Evolutionary conservation across 2,797 vertebrate species (phyloP).

Genomic region (Euthynnus affinis): DNA sequence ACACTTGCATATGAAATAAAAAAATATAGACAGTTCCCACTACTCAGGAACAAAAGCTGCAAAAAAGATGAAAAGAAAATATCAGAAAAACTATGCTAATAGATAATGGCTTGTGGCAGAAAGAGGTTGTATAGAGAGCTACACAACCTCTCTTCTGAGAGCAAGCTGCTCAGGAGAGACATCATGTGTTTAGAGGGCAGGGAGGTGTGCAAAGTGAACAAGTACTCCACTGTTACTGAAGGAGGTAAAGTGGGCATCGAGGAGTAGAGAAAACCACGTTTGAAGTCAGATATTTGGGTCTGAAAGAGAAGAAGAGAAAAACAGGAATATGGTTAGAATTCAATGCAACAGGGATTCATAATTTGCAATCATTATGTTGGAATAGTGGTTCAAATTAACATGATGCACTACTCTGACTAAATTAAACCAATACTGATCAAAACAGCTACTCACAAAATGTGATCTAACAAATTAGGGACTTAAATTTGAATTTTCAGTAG

Average conservation of each 20-base stretch:
- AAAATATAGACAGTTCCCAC: slow-evolving; percentile 30
- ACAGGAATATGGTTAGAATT: slow-evolving; percentile 12
- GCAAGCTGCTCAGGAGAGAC: slow-evolving; percentile 30
- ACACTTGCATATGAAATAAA: slow-evolving; percentile 50
- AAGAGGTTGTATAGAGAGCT: slow-evolving; percentile 16
- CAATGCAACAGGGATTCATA: slow-evolving; percentile 26
- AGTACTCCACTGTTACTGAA: slow-evolving; percentile 33
- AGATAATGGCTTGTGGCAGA: slow-evolving; percentile 23
- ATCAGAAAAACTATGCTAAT: slow-evolving; percentile 30
- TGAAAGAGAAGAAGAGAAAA: slow-evolving; percentile 6
- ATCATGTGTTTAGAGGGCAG: slow-evolving; percentile 46
- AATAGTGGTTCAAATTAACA: slow-evolving; percentile 49
- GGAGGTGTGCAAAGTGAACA: slow-evolving; percentile 56
- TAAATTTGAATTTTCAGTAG: slow-evolving; percentile 3
- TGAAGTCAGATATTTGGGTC: slow-evolving; percentile 35
- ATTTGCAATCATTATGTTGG: slow-evolving; percentile 39
- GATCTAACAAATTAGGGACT: slow-evolving; percentile 26
- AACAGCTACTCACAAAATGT: slow-evolving; percentile 32
- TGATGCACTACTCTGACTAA: slow-evolving; percentile 14
- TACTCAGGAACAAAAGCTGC: slow-evolving; percentile 12
- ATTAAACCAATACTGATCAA: slow-evolving; percentile 41
- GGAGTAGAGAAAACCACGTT: slow-evolving; percentile 43
- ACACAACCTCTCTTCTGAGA: not conserved
- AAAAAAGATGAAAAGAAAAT: slow-evolving; percentile 18
- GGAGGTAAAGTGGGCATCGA: slow-evolving; percentile 41